A percentile compares a stretch with the other conserved stretches of the same genome.
Conservation (phyloP, 2,797 vertebrate species). For the Myotis pilosus region DNA sequence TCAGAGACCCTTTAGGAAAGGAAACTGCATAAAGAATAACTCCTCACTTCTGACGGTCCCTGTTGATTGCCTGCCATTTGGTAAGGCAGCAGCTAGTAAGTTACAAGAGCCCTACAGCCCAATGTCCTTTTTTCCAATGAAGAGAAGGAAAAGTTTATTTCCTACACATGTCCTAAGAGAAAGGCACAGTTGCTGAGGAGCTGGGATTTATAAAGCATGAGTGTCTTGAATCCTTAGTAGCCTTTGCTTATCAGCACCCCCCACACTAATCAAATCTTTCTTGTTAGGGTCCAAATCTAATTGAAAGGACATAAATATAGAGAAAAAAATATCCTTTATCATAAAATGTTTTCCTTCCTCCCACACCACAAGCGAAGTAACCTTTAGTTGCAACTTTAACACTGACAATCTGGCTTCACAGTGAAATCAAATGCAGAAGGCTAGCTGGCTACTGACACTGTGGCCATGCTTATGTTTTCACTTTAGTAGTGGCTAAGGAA, state of each 20-base stretch:
- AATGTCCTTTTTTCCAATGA: background rate
- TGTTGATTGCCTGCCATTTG: background rate
- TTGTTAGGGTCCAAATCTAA: conserved; percentile 45
- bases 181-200: background rate
- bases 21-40: background rate
- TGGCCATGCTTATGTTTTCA: background rate
- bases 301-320: conserved; percentile 17
- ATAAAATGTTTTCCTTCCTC: conserved; percentile 26
- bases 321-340: conserved; percentile 33
- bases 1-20: background rate
- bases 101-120: background rate
- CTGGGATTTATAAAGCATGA: background rate
- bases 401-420: background rate
- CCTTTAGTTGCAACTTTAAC: conserved; percentile 21
- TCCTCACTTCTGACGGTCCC: background rate
- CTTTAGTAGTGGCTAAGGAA: background rate
- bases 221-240: background rate
- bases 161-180: background rate
- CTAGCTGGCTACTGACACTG: background rate
- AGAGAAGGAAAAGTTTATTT: conserved; percentile 47
- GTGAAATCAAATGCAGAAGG: conserved; percentile 49
- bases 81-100: conserved; percentile 20
- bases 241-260: conserved; percentile 3
- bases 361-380: conserved; percentile 11
- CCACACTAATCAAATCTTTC: conserved; percentile 11